Conservation (phyloP, 2,113 vertebrate genomes). For the cattle (Bos taurus) region DNA sequence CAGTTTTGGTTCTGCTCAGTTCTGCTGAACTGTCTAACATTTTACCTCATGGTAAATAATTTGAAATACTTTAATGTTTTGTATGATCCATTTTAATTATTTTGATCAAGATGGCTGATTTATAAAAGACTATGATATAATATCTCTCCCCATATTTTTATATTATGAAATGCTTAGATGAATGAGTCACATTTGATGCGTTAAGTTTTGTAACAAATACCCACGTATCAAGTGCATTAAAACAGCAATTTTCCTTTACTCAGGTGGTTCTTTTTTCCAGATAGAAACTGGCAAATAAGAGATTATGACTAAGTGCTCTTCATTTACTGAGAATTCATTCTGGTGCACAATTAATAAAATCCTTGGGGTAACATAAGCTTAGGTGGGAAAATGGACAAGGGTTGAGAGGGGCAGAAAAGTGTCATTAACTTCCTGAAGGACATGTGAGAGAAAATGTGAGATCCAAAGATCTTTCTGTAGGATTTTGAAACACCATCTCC, state of each 20-base stretch:
- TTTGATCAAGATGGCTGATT: background rate
- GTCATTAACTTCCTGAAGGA: background rate
- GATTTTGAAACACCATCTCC: background rate
- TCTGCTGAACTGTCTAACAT: background rate
- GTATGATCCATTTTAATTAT: background rate
- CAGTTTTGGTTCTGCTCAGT: background rate
- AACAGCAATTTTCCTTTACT: background rate
- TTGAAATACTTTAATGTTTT: constrained; percentile 1
- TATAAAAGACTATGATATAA: background rate
- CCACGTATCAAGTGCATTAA: background rate
- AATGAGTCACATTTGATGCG: background rate
- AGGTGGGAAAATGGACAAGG: background rate
- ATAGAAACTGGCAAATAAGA: background rate
- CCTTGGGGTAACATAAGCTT: background rate
- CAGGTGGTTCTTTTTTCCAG: background rate
- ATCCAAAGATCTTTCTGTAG: background rate
- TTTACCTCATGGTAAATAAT: background rate
- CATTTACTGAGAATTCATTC: background rate
- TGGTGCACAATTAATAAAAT: background rate
- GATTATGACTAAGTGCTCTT: background rate
- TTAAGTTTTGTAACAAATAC: background rate
- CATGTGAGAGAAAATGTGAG: background rate
- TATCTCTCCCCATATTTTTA: background rate
- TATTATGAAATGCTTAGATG: background rate
- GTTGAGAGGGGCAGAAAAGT: background rate